These are phyloP conservation scores for Sarotherodon lohbergeri DNA, from an alignment of 2,113 vertebrate genomes.

Conservation along the genomic window DNA sequence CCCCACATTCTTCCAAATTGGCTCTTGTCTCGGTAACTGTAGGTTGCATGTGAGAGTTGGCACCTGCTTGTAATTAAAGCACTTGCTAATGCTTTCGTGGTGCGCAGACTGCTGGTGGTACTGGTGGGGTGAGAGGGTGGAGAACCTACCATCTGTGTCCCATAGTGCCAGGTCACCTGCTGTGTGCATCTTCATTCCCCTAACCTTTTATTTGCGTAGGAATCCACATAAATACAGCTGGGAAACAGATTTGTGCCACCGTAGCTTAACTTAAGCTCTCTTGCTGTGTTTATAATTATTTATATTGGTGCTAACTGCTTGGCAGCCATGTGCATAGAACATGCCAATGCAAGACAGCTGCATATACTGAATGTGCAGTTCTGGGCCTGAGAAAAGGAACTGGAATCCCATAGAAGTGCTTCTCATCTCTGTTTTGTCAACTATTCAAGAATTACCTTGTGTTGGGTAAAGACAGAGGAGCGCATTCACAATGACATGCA, in stretches of 20 bases:
- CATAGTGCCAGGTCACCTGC: not conserved
- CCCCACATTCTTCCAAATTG: not conserved
- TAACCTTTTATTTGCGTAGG: not conserved
- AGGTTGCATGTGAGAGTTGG: not conserved
- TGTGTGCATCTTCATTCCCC: not conserved
- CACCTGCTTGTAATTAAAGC: not conserved
- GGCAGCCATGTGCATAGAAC: not conserved
- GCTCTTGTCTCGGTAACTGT: not conserved
- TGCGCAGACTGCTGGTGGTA: not conserved
- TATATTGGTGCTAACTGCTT: not conserved
- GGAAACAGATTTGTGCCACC: slow-evolving; percentile 14
- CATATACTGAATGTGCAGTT: not conserved
- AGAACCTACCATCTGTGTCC: slow-evolving; percentile 33
- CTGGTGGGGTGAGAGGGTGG: not conserved
- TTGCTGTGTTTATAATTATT: slow-evolving; percentile 22
- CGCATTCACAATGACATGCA: not conserved
- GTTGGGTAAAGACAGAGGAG: not conserved
- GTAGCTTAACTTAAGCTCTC: slow-evolving; percentile 21
- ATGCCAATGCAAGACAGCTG: not conserved
- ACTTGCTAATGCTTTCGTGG: not conserved
- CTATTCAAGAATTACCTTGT: not conserved
- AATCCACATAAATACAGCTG: slow-evolving; percentile 7
- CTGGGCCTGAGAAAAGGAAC: not conserved
- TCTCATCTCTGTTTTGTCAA: not conserved
- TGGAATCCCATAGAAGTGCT: not conserved